These are phyloP conservation scores for Gobiocypris rarus DNA, from an alignment of 2,113 vertebrate genomes.

Conservation along the genomic window DNA sequence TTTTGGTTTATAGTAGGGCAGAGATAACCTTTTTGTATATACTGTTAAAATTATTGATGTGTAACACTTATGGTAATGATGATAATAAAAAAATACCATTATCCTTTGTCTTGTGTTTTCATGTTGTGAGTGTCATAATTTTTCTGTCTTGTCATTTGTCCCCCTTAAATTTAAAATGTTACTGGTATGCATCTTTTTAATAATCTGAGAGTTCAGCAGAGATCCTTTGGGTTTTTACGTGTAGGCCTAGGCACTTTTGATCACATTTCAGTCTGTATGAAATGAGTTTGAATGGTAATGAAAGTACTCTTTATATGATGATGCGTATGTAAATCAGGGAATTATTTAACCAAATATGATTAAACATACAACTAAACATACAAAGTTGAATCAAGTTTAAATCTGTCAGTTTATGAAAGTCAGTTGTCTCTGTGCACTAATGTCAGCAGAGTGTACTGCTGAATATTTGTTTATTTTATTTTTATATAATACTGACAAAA, in stretches of 20 bases:
- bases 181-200: neutral
- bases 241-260: neutral
- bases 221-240: neutral
- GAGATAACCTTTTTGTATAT: conserved; percentile 23
- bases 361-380: neutral
- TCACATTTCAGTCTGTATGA: neutral
- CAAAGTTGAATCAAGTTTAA: neutral
- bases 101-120: conserved; percentile 4
- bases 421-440: neutral
- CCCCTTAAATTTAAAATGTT: neutral
- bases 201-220: neutral
- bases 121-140: neutral
- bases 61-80: conserved; percentile 46
- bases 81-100: neutral
- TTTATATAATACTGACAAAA: no score
- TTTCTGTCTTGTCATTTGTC: neutral
- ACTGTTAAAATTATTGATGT: conserved; percentile 43
- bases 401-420: neutral
- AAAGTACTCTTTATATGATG: neutral
- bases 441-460: neutral
- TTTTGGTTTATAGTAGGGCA: conserved; percentile 34
- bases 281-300: neutral
- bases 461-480: no score
- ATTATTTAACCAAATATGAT: neutral
- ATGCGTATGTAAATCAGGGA: neutral